Evolutionary conservation across 2,888 invertebrate genomes (phyloP), one percentile per base, ranked within the genome.

Genomic region (Apeira syringaria): DNA sequence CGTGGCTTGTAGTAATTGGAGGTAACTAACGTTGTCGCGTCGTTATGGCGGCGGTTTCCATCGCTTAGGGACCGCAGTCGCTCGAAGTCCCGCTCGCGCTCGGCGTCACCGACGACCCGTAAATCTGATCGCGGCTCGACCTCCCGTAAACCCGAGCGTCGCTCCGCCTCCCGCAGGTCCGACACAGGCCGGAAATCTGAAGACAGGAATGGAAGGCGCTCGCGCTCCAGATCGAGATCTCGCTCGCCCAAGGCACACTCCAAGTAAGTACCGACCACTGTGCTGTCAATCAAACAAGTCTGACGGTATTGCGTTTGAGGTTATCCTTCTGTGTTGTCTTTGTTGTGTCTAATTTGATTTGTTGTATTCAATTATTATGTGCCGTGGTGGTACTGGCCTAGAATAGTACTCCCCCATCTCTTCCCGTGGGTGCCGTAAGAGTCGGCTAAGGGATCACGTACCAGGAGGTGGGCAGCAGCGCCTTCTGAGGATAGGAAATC

Each of bases 171-270:
- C 25, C 62, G 48, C 39, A 59, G 55, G 33, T 60, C 47, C 0
- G 38, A 43, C 17, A 26, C 35, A 25, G 26, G 29, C 26, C 61
- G 48, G 48, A 69, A 68, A 49, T 65, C 72, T 3, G 53, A 51
- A 7, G 71, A 74, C 41, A 64, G 74, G 54, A 79, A 80, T 53
- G 79, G 77, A 3, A 32, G 37, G 15, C 64, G 71, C 34, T 76
- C 80, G 0, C 52, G 61, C 0, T 75, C 80, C 26, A 60, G 81
- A 10, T 78, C 80, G 37, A 91, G 91, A 61, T 91, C 92, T 12
- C 83, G 90, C 42, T 91, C 91, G 52, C 88, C 91, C 62, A 74
- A 74, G 56, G 63, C 71, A 22, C 61, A 61, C 3, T 71, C 77
- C 67, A 82, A 82, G 85, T 85, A 69, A 84, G 83, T 84, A 34